Evolutionary conservation across 2,797 vertebrate species (phyloP).

Genomic region (Glossophaga mutica): DNA sequence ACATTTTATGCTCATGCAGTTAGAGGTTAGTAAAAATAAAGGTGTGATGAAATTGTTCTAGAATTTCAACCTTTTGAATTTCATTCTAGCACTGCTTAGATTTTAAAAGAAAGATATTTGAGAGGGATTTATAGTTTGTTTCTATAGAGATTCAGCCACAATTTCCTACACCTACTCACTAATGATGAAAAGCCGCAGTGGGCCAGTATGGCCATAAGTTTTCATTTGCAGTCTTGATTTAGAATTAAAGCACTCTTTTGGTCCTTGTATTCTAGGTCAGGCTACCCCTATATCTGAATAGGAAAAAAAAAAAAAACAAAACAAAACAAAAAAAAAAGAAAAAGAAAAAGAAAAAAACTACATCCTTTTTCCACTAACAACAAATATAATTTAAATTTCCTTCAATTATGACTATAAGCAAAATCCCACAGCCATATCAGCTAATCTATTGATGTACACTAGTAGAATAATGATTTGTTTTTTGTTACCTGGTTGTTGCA

Average conservation of each 20-base stretch:
- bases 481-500: not conserved
- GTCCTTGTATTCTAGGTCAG: not conserved
- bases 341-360: not conserved
- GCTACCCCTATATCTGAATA: not conserved
- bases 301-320: not conserved
- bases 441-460: not conserved
- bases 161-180: not conserved
- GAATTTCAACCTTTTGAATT: slow-evolving; percentile 35
- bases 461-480: not conserved
- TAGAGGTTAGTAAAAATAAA: slow-evolving; percentile 37
- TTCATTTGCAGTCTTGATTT: not conserved
- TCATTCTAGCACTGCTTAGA: not conserved
- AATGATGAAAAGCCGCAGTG: not conserved
- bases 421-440: not conserved
- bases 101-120: slow-evolving; percentile 13
- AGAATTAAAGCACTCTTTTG: not conserved
- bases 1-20: not conserved
- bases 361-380: not conserved
- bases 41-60: not conserved
- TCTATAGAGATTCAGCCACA: not conserved
- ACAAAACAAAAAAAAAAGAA: not conserved
- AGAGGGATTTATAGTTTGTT: not conserved
- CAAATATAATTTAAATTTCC: not conserved
- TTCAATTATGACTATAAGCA: not conserved
- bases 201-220: not conserved